Evolutionary conservation across 2,113 vertebrate genomes (phyloP), one percentile per base, ranked within the genome.

Genomic region (Nothocercus nigrocapillus): DNA sequence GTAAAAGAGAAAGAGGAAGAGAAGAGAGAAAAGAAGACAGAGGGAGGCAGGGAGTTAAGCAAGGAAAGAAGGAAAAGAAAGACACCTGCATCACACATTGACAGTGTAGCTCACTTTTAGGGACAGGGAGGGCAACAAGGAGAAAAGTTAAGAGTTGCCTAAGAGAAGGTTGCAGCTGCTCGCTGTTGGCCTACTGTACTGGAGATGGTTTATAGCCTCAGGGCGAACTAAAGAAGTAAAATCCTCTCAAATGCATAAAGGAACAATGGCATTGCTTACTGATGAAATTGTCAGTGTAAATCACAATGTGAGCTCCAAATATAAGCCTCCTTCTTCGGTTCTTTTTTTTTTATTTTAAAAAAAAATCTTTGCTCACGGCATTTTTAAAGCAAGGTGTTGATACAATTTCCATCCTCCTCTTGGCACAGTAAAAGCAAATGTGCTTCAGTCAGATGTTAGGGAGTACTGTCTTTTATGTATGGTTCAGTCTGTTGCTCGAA

Each of bases 391-490:
- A 94, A 95, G 82, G 85, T 95, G 88, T 82, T 95, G 86, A 84
- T 95, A 84, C 42, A 85, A 40, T 93, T 93, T 86, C 36, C 82
- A 91, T 72, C 72, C 84, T 92, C 58, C 49, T 90, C 59, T 77
- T 95, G 86, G 87, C 94, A 95, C 58, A 86, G 63, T 56, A 54
- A 70, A 79, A 85, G 81, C 74, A 85, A 96, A 89, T 85, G 73
- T 92, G 89, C 74, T 74, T 83, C 82, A 95, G 83, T 95, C 88
- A 96, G 93, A 92, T 95, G 88, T 92, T 92, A 69, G 62, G 74
- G 88, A 94, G 85, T 69, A 77, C 66, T 90, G 89, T 91, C 90
- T 93, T 76, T 90, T 75, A 89, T 94, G 85, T 3, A 70, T 67
- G 20, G 88, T 76, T 94, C 93, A 88, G 84, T 93, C 95, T 94